A percentile compares a stretch with the other conserved stretches of the same genome.
Conservation (phyloP, 2,797 vertebrate genomes). For the Microtus obscurus region DNA sequence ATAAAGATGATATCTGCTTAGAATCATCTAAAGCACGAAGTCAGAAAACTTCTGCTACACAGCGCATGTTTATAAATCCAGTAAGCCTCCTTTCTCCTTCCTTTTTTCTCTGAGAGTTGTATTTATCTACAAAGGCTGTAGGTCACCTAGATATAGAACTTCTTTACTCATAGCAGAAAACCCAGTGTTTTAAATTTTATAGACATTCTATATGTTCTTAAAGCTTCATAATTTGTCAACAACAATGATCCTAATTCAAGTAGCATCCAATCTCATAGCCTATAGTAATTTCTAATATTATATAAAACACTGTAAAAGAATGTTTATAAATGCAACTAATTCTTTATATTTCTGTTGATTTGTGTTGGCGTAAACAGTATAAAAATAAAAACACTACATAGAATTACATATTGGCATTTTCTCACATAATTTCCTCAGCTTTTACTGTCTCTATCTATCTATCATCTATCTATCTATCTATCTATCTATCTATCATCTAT, state of each 20-base stretch:
- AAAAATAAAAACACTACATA: background rate
- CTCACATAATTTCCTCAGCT: background rate
- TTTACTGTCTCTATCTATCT: background rate
- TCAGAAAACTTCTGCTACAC: background rate
- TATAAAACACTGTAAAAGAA: background rate
- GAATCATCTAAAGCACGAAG: background rate
- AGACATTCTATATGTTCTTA: background rate
- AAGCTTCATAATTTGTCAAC: background rate
- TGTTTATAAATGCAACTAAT: background rate
- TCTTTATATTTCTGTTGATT: background rate
- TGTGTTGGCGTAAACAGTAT: background rate
- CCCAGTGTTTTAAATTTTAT: too few relatives aligned
- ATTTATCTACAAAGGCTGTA: background rate
- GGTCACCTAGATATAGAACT: background rate
- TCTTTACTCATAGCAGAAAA: background rate
- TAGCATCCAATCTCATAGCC: background rate
- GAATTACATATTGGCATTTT: background rate
- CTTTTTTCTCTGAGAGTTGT: background rate
- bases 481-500: background rate
- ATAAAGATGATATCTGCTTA: background rate
- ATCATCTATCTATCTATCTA: background rate
- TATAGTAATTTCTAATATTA: background rate
- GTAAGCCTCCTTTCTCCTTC: background rate
- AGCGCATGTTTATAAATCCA: background rate
- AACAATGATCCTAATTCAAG: background rate